phyloP scores from a whole-genome alignment of 2,888 invertebrate genomes.

The Cybosia mesomella region DNA sequence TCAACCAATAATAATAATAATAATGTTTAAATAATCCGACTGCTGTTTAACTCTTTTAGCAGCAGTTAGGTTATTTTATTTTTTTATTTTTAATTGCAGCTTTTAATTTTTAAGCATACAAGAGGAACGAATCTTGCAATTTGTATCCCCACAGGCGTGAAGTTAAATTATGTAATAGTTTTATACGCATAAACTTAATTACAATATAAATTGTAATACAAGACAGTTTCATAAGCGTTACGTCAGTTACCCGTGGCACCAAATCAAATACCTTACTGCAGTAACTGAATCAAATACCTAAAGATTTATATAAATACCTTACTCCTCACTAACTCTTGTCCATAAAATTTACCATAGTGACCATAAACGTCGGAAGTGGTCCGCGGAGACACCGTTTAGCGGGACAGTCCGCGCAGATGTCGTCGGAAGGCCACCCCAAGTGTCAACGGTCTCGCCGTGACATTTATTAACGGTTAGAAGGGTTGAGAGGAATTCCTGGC shows the following conservation, averaged over 20 bases:
- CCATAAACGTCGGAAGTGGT: slow-evolving; percentile 60
- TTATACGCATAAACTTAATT: not conserved
- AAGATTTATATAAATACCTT: too few relatives aligned
- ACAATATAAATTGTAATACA: not conserved
- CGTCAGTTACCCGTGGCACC: not conserved
- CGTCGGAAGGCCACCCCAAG: slow-evolving; percentile 58
- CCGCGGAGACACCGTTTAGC: slow-evolving; percentile 59
- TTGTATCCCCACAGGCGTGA: too few relatives aligned
- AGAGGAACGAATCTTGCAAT: too few relatives aligned
- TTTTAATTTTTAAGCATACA: too few relatives aligned
- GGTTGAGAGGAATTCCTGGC: slow-evolving; percentile 74
- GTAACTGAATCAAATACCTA: too few relatives aligned
- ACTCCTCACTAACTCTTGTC: slow-evolving; percentile 6
- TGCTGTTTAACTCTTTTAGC: too few relatives aligned
- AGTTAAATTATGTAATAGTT: not conserved
- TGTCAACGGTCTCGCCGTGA: slow-evolving; percentile 72
- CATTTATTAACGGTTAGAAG: slow-evolving; percentile 83
- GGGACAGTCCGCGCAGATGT: slow-evolving; percentile 55
- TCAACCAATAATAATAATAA: too few relatives aligned
- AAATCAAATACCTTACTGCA: slow-evolving; percentile 12
- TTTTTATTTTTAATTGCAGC: too few relatives aligned
- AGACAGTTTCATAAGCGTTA: not conserved
- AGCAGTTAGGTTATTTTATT: too few relatives aligned
- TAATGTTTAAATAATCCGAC: too few relatives aligned
- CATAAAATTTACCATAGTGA: slow-evolving; percentile 44